Evolutionary conservation across 1,140 invertebrate species (phyloP).

Genomic region (Temnothorax nylanderi): DNA sequence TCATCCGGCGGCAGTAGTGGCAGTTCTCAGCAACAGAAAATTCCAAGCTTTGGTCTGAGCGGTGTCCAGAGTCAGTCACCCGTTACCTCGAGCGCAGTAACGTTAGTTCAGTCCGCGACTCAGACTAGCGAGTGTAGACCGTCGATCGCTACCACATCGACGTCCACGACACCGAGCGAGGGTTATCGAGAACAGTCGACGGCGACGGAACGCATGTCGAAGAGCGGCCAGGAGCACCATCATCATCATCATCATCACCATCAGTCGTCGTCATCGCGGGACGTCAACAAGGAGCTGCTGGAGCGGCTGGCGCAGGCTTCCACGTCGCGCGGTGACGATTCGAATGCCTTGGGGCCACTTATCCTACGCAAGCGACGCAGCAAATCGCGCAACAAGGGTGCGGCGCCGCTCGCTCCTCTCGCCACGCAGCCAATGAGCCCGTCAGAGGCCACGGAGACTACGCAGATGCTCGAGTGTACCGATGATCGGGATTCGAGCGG

Average conservation of each 20-base stretch:
- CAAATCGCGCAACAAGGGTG: constrained; percentile 89
- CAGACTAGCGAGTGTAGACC: constrained; percentile 52
- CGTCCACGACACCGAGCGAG: constrained; percentile 69
- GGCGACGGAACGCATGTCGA: constrained; percentile 48
- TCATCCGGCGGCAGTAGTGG: constrained; percentile 49
- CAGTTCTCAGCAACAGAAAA: constrained; percentile 55
- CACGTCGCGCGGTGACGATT: constrained; percentile 82
- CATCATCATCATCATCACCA: constrained; percentile 81
- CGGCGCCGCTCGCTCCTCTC: constrained; percentile 88
- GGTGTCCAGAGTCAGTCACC: constrained; percentile 29
- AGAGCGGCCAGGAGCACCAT: constrained; percentile 72
- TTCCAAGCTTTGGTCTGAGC: constrained; percentile 51
- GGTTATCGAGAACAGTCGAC: constrained; percentile 72
- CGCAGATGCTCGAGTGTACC: constrained; percentile 82
- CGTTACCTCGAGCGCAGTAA: not conserved
- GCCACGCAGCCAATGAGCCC: constrained; percentile 83
- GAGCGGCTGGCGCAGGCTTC: constrained; percentile 85
- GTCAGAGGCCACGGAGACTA: constrained; percentile 81
- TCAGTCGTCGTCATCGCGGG: constrained; percentile 79
- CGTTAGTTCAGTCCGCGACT: constrained; percentile 5
- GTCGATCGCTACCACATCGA: constrained; percentile 68
- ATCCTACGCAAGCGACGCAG: constrained; percentile 89
- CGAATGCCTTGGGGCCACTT: constrained; percentile 87
- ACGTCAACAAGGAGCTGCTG: constrained; percentile 80
- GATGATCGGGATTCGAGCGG: constrained; percentile 77